Base-by-base conservation (phyloP, 2,113 vertebrate species). In the Xenus cinereus region DNA sequence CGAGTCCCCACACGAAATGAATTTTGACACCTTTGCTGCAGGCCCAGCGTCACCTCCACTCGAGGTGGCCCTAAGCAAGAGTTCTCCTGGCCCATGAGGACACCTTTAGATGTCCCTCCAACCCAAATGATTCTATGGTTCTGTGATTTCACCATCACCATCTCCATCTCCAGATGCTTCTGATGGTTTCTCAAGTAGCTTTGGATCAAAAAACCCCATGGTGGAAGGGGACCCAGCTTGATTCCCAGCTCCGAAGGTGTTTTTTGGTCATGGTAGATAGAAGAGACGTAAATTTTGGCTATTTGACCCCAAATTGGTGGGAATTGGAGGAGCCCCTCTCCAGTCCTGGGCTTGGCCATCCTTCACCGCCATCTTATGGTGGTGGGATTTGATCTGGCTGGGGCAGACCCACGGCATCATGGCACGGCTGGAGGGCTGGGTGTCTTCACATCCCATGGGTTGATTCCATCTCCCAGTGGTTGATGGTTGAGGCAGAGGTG, bases 41-140 rank as follows among this genome's bases (percentile, higher is more conserved):
- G 64, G 64, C 46, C 53, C 28, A 1, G 26, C 0, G 0, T 53
- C 62, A 6, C 12, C 51, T 43, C 27, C 1, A 0, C 16, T 5
- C 7, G 14, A 33, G 41, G 7, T 4, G 57, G 30, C 43, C 10
- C 0, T 27, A 5, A 60, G 11, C 6, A 0, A 11, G 84, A 82
- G 22, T 73, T 72, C 57, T 62, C 67, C 46, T 35, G 8, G 32
- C 10, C n/a, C 4, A 0, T 0, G 10, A 35, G 64, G 54, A 22
- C 26, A 7, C 43, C 14, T 18, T 53, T 57, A 50, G 41, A 63
- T 30, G 30, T 53, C 41, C 26, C 27, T 43, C 76, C 41, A 45
- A 57, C n/a, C 39, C 54, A 77, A 64, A 27, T 17, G n/a, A 13
- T 32, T 46, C 68, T 7, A 7, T 8, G 33, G 26, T 46, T 50